Conservation (phyloP, 2,113 vertebrate genomes). For the Electrona antarctica region DNA sequence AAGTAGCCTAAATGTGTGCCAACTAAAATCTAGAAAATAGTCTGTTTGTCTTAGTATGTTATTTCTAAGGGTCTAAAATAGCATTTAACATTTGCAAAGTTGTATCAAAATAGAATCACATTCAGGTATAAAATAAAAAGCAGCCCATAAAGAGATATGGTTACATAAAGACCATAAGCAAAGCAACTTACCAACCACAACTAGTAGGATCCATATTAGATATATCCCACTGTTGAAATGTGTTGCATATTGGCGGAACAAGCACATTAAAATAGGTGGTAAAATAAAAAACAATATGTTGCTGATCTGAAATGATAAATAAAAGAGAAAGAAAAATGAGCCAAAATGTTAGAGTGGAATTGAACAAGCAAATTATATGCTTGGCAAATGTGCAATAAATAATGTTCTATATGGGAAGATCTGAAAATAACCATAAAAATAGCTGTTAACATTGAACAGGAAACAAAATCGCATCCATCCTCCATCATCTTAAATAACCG, state of each 20-base stretch:
- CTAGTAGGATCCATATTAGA: conserved; percentile 95
- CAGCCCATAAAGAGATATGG: not conserved
- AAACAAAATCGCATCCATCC: no score
- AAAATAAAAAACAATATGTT: conserved; percentile 97
- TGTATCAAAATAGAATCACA: no score
- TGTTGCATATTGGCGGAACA: conserved; percentile 94
- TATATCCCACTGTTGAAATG: conserved; percentile 99
- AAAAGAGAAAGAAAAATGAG: conserved; percentile 40
- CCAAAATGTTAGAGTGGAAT: conserved; percentile 7
- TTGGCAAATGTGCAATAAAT: conserved; percentile 4
- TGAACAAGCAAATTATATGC: conserved; percentile 35
- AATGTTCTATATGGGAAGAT: not conserved
- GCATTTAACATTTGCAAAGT: no score
- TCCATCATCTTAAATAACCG: no score
- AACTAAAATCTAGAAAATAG: conserved; percentile 9
- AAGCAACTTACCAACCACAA: conserved; percentile 93
- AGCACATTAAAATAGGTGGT: conserved; percentile 96
- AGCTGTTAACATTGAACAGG: no score
- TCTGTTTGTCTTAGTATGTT: not conserved
- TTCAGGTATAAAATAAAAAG: not conserved
- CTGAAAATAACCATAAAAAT: no score
- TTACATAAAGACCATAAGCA: conserved; percentile 14
- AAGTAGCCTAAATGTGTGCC: not conserved
- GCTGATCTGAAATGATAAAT: conserved; percentile 90
- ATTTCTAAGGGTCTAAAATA: no score